Conservation (phyloP, 1,140 invertebrate genomes). For the Sesamia nonagrioides region DNA sequence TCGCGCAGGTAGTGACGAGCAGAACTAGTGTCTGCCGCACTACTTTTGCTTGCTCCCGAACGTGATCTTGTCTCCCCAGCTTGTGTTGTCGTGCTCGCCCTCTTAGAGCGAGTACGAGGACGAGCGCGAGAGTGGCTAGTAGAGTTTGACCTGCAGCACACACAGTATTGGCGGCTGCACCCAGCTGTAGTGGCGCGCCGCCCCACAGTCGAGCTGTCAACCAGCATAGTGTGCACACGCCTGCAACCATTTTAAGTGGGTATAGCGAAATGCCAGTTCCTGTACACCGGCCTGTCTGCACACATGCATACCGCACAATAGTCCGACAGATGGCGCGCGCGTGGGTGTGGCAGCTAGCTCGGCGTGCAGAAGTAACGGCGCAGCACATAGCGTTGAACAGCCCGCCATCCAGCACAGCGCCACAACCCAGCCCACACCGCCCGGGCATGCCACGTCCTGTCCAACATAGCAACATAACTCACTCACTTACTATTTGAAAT, state of each 20-base stretch:
- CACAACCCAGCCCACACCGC: conserved; percentile 74
- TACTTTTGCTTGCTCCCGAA: conserved; percentile 54
- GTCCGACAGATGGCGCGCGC: conserved; percentile 70
- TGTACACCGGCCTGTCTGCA: not conserved
- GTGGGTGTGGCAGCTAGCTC: conserved; percentile 80
- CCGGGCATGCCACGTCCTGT: conserved; percentile 73
- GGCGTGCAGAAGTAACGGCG: conserved; percentile 82
- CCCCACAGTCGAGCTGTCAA: conserved; percentile 81
- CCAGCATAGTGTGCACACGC: conserved; percentile 80
- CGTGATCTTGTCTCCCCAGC: conserved; percentile 59
- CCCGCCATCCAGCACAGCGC: conserved; percentile 81
- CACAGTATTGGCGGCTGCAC: conserved; percentile 76
- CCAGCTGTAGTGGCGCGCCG: conserved; percentile 77
- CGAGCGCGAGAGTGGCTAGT: conserved; percentile 73
- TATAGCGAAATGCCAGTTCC: not conserved
- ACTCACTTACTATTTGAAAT: too few species aligned
- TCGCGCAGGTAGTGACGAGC: conserved; percentile 69
- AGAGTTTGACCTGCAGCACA: conserved; percentile 77
- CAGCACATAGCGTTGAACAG: conserved; percentile 82
- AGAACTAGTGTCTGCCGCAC: conserved; percentile 76
- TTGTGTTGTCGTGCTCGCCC: conserved; percentile 72
- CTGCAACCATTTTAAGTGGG: conserved; percentile 57
- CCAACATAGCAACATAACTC: not conserved
- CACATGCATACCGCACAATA: conserved; percentile 68
- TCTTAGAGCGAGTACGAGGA: conserved; percentile 74